Base-by-base conservation (phyloP, 2,113 vertebrate species). In the Camelus bactrianus region DNA sequence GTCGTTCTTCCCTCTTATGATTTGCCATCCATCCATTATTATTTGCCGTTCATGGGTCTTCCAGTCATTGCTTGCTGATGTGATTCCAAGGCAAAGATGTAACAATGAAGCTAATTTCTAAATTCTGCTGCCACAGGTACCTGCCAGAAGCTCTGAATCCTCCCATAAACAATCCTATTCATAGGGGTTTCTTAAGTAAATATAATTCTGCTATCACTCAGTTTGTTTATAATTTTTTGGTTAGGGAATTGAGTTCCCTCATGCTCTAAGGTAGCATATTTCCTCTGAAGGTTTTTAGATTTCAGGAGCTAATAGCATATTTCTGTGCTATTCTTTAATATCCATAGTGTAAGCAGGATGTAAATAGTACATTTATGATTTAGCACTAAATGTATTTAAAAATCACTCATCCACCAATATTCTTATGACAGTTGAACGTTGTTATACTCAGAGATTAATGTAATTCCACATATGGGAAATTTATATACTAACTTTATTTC, bases 1-100 rank as follows among this genome's bases (percentile, higher is more conserved):
- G 28, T 9, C 93, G 50, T 97, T 89, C 70, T 90, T 97, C 38
- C 30, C 24, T 97, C 96, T 79, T 69, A 35, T 62, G 38, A 64
- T 64, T 54, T 93, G 2, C 0, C 4, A 5, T 64, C 16, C 12
- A 76, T 56, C 28, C 5, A 24, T 86, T 84, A 69, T 8, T 58
- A 54, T 72, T 96, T 93, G 48, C 42, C 93, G 94, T 58, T 65
- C 70, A 24, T 60, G 62, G 46, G 28, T 60, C n/a, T 60, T 96
- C 72, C 62, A 65, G 42, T 38, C 72, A 50, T 50, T 70, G 4
- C 30, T 73, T 24, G 54, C 73, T 96, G 26, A 83, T 54, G 77
- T 26, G 26, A 4, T 76, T 91, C 50, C 82, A 92, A 14, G 65
- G 62, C 67, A 89, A 64, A 65, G 54, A 83, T 52, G 9, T 14